These are phyloP conservation scores for Leucopternis melanops DNA, from an alignment of 2,113 vertebrate genomes.

Conservation along the genomic window DNA sequence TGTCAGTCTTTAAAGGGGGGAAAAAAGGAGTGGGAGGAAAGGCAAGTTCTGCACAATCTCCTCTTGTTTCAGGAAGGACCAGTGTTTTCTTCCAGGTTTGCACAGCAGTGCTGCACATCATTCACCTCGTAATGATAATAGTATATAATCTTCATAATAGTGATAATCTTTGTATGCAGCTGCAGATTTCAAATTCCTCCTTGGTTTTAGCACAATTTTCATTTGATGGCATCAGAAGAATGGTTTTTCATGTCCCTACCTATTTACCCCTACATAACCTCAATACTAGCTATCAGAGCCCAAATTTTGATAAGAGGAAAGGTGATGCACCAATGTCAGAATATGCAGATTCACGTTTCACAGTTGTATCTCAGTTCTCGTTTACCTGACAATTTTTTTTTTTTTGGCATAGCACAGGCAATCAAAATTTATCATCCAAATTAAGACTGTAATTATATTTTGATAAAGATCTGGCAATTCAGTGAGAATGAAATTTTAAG, in stretches of 20 bases:
- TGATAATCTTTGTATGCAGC: background rate
- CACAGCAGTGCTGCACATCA: background rate
- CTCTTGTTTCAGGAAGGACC: background rate
- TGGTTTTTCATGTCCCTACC: background rate
- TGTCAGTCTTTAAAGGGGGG: background rate
- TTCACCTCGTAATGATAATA: background rate
- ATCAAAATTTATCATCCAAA: constrained; percentile 81
- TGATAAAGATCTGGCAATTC: constrained; percentile 84
- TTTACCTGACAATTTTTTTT: constrained; percentile 56
- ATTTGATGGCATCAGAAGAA: background rate
- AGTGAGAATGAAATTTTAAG: constrained; percentile 84
- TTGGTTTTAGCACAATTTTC: background rate
- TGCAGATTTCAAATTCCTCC: background rate
- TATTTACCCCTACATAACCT: background rate
- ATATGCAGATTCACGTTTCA: constrained; percentile 37
- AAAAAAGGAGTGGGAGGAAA: background rate
- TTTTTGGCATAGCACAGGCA: constrained; percentile 67
- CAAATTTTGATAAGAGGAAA: constrained; percentile 1
- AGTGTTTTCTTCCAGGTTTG: background rate
- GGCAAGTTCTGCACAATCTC: background rate
- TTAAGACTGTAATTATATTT: constrained; percentile 82
- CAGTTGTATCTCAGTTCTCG: constrained; percentile 32
- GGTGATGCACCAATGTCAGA: constrained; percentile 4
- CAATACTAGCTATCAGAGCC: background rate
- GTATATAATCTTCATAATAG: background rate